Evolutionary conservation across 2,797 vertebrate species (phyloP).

Genomic region (Anguilla megastoma): DNA sequence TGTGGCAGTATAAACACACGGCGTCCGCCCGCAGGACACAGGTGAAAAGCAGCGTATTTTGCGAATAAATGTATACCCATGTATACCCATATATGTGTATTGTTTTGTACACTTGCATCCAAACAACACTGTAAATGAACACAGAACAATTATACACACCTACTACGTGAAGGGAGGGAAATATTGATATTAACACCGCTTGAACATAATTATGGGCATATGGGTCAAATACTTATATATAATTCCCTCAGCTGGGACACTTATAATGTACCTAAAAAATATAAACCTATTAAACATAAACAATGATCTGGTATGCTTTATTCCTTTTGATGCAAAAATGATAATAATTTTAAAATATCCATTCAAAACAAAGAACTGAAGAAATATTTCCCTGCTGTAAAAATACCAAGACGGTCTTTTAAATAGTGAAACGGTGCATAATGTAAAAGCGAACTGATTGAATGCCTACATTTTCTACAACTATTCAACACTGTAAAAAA

Average conservation of each 20-base stretch:
- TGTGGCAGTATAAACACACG: conserved; percentile 26
- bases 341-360: background rate
- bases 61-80: conserved; percentile 11
- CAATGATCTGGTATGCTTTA: background rate
- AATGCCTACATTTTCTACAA: too few relatives aligned
- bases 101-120: background rate
- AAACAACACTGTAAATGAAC: background rate
- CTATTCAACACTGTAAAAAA: background rate
- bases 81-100: background rate
- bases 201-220: background rate
- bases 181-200: background rate
- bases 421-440: background rate
- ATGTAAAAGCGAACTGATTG: background rate
- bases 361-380: background rate
- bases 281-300: background rate
- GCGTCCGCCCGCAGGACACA: conserved; percentile 12
- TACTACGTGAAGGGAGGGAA: background rate
- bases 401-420: background rate
- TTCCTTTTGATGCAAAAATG: background rate
- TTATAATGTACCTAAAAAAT: background rate
- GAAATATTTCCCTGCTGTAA: background rate
- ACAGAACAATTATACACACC: background rate
- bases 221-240: background rate
- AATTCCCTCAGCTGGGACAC: background rate
- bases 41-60: conserved; percentile 9